phyloP scores from a whole-genome alignment of 2,113 vertebrate genomes.

The Stercorarius parasiticus region DNA sequence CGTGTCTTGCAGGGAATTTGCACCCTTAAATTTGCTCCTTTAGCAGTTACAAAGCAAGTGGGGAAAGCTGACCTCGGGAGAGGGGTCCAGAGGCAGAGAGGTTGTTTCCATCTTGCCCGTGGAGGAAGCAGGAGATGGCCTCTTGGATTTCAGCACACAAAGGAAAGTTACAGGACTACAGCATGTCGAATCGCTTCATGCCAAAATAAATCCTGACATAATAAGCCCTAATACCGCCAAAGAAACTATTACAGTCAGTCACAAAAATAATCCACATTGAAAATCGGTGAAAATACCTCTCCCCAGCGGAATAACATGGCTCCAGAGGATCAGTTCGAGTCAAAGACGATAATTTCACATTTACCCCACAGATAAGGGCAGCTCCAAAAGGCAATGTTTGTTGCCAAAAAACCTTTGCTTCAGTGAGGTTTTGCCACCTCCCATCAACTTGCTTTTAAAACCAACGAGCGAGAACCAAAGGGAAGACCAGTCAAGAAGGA shows the following conservation, averaged over 20 bases:
- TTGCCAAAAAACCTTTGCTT: background rate
- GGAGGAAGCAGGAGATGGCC: background rate
- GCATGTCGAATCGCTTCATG: slow-evolving; percentile 21
- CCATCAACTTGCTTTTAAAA: background rate
- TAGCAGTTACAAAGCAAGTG: accelerated
- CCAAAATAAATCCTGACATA: slow-evolving; percentile 61
- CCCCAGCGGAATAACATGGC: slow-evolving; percentile 10
- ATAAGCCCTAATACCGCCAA: slow-evolving; percentile 49
- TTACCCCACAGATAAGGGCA: slow-evolving; percentile 21
- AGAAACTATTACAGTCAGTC: slow-evolving; percentile 62
- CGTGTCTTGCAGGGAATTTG: background rate
- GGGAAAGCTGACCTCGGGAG: background rate
- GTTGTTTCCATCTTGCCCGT: background rate
- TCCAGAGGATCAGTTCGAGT: slow-evolving; percentile 47
- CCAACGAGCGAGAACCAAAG: background rate
- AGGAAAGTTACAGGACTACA: background rate
- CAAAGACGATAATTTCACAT: slow-evolving; percentile 5
- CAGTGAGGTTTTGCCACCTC: background rate
- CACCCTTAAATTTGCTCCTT: background rate
- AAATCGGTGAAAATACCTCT: slow-evolving; percentile 29
- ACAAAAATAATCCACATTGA: slow-evolving; percentile 56
- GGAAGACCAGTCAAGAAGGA: background rate
- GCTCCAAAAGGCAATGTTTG: background rate
- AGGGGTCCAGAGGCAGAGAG: background rate
- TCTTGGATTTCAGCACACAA: background rate